Conservation (phyloP, 1,140 invertebrate species). For the Uloborus diversus region DNA sequence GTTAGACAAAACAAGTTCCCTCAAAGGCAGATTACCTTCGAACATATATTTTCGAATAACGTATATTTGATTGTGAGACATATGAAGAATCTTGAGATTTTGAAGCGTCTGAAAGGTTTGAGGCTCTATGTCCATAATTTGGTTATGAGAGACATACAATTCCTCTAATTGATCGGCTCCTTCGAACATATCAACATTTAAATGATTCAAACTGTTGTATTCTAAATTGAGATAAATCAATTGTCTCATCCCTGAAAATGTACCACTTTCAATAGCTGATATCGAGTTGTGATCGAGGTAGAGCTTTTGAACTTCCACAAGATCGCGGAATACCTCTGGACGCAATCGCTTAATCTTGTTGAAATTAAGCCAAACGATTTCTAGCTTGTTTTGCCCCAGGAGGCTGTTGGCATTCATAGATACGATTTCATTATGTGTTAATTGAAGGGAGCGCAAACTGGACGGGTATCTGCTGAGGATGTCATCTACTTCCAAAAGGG, state of each 20-base stretch:
- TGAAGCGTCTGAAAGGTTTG: slow-evolving; percentile 71
- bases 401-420: slow-evolving; percentile 81
- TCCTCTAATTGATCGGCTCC: slow-evolving; percentile 76
- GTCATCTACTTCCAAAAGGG: slow-evolving; percentile 78
- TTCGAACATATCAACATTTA: slow-evolving; percentile 68
- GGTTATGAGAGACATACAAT: slow-evolving; percentile 72
- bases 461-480: slow-evolving; percentile 75
- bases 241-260: slow-evolving; percentile 78
- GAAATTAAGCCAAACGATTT: slow-evolving; percentile 86
- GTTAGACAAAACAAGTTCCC: slow-evolving; percentile 71
- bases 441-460: slow-evolving; percentile 83
- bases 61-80: slow-evolving; percentile 71
- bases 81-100: slow-evolving; percentile 71
- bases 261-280: slow-evolving; percentile 78
- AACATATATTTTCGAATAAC: slow-evolving; percentile 68
- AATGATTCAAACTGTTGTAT: slow-evolving; percentile 62
- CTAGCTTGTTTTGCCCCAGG: slow-evolving; percentile 78
- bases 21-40: slow-evolving; percentile 71
- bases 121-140: slow-evolving; percentile 68
- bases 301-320: slow-evolving; percentile 77
- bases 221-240: slow-evolving; percentile 72
- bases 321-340: slow-evolving; percentile 77
- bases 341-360: slow-evolving; percentile 80
- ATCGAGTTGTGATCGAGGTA: slow-evolving; percentile 87
- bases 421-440: slow-evolving; percentile 82